A percentile compares a stretch with the other conserved stretches of the same genome.
Conservation (phyloP, 1,140 invertebrate species). For the Venturia canescens region DNA sequence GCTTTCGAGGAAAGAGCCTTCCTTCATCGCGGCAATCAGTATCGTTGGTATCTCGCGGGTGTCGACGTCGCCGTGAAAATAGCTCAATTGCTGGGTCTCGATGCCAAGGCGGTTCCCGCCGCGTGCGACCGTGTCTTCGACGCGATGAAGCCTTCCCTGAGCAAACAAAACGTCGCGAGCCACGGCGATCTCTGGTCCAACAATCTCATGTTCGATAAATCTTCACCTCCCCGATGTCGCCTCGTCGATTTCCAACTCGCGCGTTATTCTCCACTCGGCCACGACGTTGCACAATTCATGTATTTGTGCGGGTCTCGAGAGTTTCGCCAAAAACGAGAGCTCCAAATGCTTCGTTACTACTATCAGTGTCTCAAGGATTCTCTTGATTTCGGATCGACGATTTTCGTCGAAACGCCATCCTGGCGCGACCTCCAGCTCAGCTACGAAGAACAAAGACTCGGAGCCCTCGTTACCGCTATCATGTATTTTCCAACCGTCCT, state of each 20-base stretch:
- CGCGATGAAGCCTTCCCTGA: constrained; percentile 73
- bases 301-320: constrained; percentile 66
- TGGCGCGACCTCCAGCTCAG: constrained; percentile 66
- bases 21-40: constrained; percentile 28
- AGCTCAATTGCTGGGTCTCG: constrained; percentile 61
- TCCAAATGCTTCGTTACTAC: constrained; percentile 69
- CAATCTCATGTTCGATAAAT: constrained; percentile 78
- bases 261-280: constrained; percentile 76
- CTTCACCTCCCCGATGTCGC: constrained; percentile 73
- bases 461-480: constrained; percentile 62
- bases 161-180: constrained; percentile 77
- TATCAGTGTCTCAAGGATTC: constrained; percentile 60
- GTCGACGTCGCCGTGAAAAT: constrained; percentile 60
- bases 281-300: constrained; percentile 74
- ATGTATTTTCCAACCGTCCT: constrained; percentile 67
- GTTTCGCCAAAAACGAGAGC: constrained; percentile 60
- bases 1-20: constrained; percentile 55
- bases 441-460: constrained; percentile 68
- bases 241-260: constrained; percentile 80
- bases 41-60: constrained; percentile 61
- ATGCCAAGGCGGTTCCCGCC: constrained; percentile 64
- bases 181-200: constrained; percentile 82
- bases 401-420: constrained; percentile 52
- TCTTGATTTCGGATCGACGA: constrained; percentile 46
- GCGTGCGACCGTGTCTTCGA: constrained; percentile 69